Percentiles rank a stretch among this genome's conserved stretches.
Conservation (phyloP, 2,888 invertebrate genomes). For the Galeruca laticollis region DNA sequence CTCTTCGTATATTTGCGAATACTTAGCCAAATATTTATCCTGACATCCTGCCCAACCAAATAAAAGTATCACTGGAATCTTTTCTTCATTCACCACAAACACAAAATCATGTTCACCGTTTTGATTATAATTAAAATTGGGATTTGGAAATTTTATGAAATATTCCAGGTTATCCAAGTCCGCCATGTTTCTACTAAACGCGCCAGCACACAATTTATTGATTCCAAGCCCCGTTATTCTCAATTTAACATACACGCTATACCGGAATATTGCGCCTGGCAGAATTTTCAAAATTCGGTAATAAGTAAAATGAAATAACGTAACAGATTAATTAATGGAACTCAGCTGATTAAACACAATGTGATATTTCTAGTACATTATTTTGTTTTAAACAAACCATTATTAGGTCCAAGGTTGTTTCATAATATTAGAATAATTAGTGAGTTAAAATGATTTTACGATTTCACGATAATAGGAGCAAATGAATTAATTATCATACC, state of each 20-base stretch:
- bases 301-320: not conserved
- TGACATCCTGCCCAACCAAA: constrained; percentile 86
- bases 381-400: not conserved
- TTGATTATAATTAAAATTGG: constrained; percentile 65
- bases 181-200: constrained; percentile 55
- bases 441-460: too few species aligned
- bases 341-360: not conserved
- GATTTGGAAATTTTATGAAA: constrained; percentile 74
- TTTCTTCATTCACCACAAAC: constrained; percentile 72
- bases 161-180: constrained; percentile 71
- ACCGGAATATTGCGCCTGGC: not conserved
- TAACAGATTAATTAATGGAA: not conserved
- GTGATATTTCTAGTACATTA: not conserved
- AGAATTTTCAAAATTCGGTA: constrained; percentile 1
- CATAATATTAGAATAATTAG: not conserved
- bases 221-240: not conserved
- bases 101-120: constrained; percentile 65
- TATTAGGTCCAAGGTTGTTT: not conserved
- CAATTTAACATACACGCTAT: not conserved
- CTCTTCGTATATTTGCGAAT: constrained; percentile 82
- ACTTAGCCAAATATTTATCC: constrained; percentile 82
- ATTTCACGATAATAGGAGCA: too few species aligned
- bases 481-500: too few species aligned
- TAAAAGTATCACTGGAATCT: constrained; percentile 77
- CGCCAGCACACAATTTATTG: constrained; percentile 25